phyloP scores from a whole-genome alignment of 2,797 vertebrate species.

The Sebastes taczanowskii region DNA sequence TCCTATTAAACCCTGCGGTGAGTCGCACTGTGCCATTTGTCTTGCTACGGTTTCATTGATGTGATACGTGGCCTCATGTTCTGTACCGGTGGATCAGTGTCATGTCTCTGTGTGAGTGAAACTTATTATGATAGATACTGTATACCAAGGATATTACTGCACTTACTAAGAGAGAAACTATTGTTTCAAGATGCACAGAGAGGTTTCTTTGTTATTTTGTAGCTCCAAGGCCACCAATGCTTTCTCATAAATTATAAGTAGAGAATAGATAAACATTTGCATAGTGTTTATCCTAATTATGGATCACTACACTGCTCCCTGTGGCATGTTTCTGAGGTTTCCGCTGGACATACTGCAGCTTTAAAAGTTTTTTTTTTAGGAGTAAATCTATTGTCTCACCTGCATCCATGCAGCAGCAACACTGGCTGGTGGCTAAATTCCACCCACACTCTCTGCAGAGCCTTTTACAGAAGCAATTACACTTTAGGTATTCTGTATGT shows the following conservation, averaged over 20 bases:
- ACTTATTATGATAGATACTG: background rate
- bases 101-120: conserved; percentile 42
- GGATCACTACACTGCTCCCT: background rate
- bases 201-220: background rate
- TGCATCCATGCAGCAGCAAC: conserved; percentile 20
- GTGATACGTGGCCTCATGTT: conserved; percentile 54
- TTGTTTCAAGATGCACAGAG: background rate
- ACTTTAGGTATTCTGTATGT: conserved; percentile 10
- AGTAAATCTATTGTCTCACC: background rate
- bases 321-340: background rate
- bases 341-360: background rate
- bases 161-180: background rate
- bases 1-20: conserved; percentile 65
- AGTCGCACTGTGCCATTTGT: conserved; percentile 63
- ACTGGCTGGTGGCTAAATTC: conserved; percentile 2
- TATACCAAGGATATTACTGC: background rate
- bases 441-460: conserved; percentile 28
- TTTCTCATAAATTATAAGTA: conserved; percentile 14
- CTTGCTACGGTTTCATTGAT: conserved; percentile 69
- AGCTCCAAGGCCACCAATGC: conserved; percentile 11
- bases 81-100: conserved; percentile 54
- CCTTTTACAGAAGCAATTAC: conserved; percentile 36
- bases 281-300: conserved; percentile 2
- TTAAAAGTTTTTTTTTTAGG: background rate
- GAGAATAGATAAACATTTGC: conserved; percentile 6